Evolutionary conservation across 2,888 invertebrate genomes (phyloP), one percentile per base, ranked within the genome.

Genomic region (Neoascia interrupta): DNA sequence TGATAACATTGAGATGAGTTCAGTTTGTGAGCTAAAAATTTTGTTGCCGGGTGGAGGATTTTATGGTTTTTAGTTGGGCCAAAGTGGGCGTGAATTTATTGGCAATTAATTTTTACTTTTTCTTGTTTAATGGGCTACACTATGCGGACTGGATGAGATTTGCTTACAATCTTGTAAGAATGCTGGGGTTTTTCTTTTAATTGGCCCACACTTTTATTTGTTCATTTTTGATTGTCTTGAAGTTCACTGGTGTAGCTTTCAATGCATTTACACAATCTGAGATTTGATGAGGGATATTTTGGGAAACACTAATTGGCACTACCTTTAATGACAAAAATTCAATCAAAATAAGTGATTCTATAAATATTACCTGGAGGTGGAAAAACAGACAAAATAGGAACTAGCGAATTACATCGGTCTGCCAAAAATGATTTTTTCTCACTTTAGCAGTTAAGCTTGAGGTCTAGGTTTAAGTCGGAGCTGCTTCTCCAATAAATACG

Each of bases 1-100:
- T 31, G 34, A 34, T 19, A 39, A 8, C n/a, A 31, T 8, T 36
- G 36, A 51, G 23, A 53, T 15, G 6, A 13, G 23, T 13, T 10
- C 6, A 4, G 39, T 16, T 39, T 8, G 18, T 13, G 31, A n/a
- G n/a, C 31, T 31, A 8, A 31, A 31, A n/a, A 8, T 8, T 6
- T 8, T 8, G 26, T 5, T 8, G 8, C 26, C 8, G 8, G 4
- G 26, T 26, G 8, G 26, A 5, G 26, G 4, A 26, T 26, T 4
- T 26, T 5, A 31, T 6, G n/a, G 31, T 6, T 31, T n/a, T 31
- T 31, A n/a, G n/a, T 4, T 31, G 10, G 31, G n/a, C 2, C 11
- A n/a, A 18, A 43, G 39, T 68, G 47, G 66, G 66, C 47, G 66
- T 54, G 49, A 5, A 68, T 26, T 68, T 49, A 56, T 39, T 15